These are phyloP conservation scores for Cheilosia scutellata DNA, from an alignment of 2,888 invertebrate species.

Conservation along the genomic window DNA sequence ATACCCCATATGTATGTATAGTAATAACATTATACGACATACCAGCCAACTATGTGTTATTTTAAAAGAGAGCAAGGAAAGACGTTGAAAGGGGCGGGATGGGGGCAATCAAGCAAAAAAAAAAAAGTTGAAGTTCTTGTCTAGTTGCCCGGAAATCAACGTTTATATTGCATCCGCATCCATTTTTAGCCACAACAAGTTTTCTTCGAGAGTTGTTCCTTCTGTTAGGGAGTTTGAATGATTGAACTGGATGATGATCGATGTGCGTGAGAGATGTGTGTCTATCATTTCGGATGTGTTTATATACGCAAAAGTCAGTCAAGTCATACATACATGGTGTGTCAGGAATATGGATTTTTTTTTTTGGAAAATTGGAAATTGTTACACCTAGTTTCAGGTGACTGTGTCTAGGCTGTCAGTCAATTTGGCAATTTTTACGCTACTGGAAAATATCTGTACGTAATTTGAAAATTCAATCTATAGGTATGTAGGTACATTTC, in stretches of 20 bases:
- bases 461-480: too few relatives aligned
- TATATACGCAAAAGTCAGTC: constrained; percentile 11
- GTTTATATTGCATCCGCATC: constrained; percentile 76
- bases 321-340: not conserved
- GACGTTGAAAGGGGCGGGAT: not conserved
- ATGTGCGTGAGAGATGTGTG: constrained; percentile 70
- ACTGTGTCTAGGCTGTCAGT: too few relatives aligned
- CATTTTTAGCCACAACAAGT: constrained; percentile 71
- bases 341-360: constrained; percentile 6
- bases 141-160: constrained; percentile 75
- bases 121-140: constrained; percentile 75
- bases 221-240: constrained; percentile 54
- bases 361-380: not conserved
- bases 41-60: constrained; percentile 31
- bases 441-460: too few relatives aligned
- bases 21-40: constrained; percentile 1
- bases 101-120: constrained; percentile 5
- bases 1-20: constrained; percentile 25
- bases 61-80: constrained; percentile 20
- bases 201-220: constrained; percentile 62
- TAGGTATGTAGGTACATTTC: too few relatives aligned
- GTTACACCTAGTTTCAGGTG: too few relatives aligned
- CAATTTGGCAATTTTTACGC: too few relatives aligned
- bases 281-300: constrained; percentile 63
- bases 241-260: constrained; percentile 74